A percentile compares a stretch with the other conserved stretches of the same genome.
Conservation (phyloP, 64 coral and sea anemone species). For the Montipora efflorescens region DNA sequence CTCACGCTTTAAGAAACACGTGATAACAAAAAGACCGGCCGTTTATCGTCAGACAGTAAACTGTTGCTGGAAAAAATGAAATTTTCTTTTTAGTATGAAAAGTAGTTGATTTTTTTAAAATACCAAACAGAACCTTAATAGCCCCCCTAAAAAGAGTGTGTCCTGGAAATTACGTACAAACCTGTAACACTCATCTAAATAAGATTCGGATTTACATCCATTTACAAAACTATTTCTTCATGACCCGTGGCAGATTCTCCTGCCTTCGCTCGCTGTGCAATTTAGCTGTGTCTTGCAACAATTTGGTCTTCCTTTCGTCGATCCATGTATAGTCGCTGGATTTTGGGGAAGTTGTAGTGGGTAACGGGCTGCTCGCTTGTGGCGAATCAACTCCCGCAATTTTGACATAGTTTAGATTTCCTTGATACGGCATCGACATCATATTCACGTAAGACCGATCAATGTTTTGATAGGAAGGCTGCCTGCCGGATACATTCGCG, state of each 20-base stretch:
- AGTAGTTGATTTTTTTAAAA: background rate
- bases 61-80: background rate
- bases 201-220: background rate
- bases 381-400: constrained; percentile 54
- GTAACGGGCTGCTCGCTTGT: background rate
- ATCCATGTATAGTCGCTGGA: constrained; percentile 80
- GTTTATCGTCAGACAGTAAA: background rate
- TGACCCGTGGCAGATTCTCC: constrained; percentile 69
- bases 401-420: constrained; percentile 71
- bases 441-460: constrained; percentile 59
- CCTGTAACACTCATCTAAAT: background rate
- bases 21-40: background rate
- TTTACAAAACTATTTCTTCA: constrained; percentile 70
- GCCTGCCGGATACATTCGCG: constrained; percentile 36
- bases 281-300: constrained; percentile 61
- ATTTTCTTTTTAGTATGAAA: background rate
- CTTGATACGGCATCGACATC: constrained; percentile 10
- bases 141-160: background rate
- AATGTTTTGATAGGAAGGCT: constrained; percentile 55
- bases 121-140: background rate
- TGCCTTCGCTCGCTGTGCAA: constrained; percentile 64
- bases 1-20: background rate
- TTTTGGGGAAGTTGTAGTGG: constrained; percentile 13
- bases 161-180: constrained; percentile 43
- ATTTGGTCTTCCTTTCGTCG: constrained; percentile 66